Evolutionary conservation across 2,888 invertebrate species (phyloP).

Genomic region (Epinotia demarniana): DNA sequence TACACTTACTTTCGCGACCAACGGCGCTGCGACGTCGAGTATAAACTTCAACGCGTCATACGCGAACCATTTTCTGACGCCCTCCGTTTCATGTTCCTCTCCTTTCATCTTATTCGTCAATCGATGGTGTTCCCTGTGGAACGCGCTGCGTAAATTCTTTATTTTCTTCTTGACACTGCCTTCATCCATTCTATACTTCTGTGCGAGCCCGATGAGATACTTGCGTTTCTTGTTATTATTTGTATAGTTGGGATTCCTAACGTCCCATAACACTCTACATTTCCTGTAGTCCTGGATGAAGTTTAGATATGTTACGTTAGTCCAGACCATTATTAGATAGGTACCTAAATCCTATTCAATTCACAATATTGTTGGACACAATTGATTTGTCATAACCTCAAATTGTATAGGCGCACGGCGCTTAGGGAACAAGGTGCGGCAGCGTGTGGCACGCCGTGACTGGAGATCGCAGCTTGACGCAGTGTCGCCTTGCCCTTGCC

Average conservation of each 20-base stretch:
- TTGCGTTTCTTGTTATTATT: conserved; percentile 38
- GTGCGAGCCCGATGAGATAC: conserved; percentile 20
- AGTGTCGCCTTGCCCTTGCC: conserved; percentile 12
- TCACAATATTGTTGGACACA: conserved; percentile 2
- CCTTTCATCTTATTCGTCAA: conserved; percentile 30
- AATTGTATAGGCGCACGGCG: conserved; percentile 27
- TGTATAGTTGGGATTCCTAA: conserved; percentile 36
- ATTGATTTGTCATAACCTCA: conserved; percentile 31
- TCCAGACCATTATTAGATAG: conserved; percentile 27
- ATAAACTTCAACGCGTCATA: conserved; percentile 39
- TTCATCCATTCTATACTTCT: conserved; percentile 36
- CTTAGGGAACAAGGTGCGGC: conserved; percentile 36
- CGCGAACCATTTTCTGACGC: conserved; percentile 40
- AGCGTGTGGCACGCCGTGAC: conserved; percentile 38
- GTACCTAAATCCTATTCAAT: neutral
- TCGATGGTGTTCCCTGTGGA: conserved; percentile 39
- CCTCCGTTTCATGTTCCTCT: conserved; percentile 21
- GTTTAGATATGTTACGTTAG: conserved; percentile 30
- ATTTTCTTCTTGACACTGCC: conserved; percentile 37
- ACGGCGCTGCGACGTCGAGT: conserved; percentile 27
- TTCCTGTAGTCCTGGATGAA: conserved; percentile 39
- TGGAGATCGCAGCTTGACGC: conserved; percentile 29
- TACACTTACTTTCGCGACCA: conserved; percentile 19
- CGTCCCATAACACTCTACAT: conserved; percentile 34
- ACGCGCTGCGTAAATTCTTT: conserved; percentile 40